Evolutionary conservation across 2,113 vertebrate species (phyloP), one percentile per base, ranked within the genome.

Genomic region (Ophiodon elongatus): DNA sequence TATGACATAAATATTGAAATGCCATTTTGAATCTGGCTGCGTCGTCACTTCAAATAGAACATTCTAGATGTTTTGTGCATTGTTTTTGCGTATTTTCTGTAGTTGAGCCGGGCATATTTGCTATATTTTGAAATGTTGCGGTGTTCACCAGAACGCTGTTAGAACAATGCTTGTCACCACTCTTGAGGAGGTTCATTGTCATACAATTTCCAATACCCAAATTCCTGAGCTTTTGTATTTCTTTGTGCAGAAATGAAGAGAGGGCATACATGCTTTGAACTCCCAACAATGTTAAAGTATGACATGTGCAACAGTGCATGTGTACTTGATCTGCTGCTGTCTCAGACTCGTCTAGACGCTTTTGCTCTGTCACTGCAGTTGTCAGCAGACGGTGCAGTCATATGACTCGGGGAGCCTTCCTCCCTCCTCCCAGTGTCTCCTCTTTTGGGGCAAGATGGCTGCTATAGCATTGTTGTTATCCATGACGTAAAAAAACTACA

Each of bases 391-490:
- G 39, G 71, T 79, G 73, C 76, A 69, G 92, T 92, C 90, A 92
- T 91, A 93, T 93, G 92, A 93, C 91, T 82, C 63, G 45, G 72
- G 43, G 54, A 79, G 62, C 33, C 85, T 75, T 79, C 73, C 73
- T 82, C 86, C 86, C 85, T 85, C 90, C 86, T 87, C 86, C 75
- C 83, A 60, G 13, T 77, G 81, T 88, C 89, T 87, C 67, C 41
- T 89, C 74, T 88, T 87, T 80, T 80, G 59, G 86, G 86, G 70
- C 91, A 95, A 94, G 91, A 95, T 95, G 95, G 91, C 93, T 87
- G 85, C 92, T 84, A 39, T 86, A 37, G 80, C 39, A 65, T 82
- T 93, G 77, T 82, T 87, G 74, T 84, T 82, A 47, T 54, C 43
- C 75, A 60, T 89, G 80, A 77, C 72, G 71, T 83, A 45, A 54